Base-by-base conservation (phyloP, 2,797 vertebrate genomes). In the Psittacula echo region DNA sequence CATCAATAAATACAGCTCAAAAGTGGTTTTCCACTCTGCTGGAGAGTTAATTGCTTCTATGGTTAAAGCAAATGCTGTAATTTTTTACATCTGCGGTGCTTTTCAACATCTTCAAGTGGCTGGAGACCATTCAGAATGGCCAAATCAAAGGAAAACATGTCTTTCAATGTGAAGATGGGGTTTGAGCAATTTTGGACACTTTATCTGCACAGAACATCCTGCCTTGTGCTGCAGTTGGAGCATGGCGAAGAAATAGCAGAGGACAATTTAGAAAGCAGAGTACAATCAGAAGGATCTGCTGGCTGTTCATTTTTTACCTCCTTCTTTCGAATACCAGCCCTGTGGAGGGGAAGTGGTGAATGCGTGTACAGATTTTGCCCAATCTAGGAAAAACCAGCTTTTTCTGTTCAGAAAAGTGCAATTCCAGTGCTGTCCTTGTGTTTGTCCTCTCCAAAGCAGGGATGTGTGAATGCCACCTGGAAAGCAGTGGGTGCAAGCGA, bases 1-100 rank as follows among this genome's bases (percentile, higher is more conserved):
- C 97, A 98, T 98, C 96, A 47, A 98, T 98, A 98, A 98, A 97
- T 97, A 97, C 89, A 90, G 88, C 93, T 98, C 97, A 97, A 97
- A 97, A 95, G 94, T n/a, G 94, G 96, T 98, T 98, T 98, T 97
- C 97, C 95, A 97, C 97, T 95, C 95, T 97, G 91, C 87, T 97
- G 90, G 95, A 97, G 96, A 98, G 97, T 97, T 98, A 97, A 98
- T 98, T 98, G 96, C 94, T 97, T 97, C 92, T 95, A 83, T 85
- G 72, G 95, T 97, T 96, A 97, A 96, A 97, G 81, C 77, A 94
- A 96, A 95, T 96, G 92, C 85, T 94, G 89, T 77, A 96, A 94
- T 96, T 97, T 95, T 97, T 97, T 96, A 95, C 73, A 87, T 96
- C 96, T 96, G 75, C 87, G 71, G 51, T 76, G 67, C 85, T 84